Base-by-base conservation (phyloP, 2,888 invertebrate species). In the Tenthredo distinguenda region DNA sequence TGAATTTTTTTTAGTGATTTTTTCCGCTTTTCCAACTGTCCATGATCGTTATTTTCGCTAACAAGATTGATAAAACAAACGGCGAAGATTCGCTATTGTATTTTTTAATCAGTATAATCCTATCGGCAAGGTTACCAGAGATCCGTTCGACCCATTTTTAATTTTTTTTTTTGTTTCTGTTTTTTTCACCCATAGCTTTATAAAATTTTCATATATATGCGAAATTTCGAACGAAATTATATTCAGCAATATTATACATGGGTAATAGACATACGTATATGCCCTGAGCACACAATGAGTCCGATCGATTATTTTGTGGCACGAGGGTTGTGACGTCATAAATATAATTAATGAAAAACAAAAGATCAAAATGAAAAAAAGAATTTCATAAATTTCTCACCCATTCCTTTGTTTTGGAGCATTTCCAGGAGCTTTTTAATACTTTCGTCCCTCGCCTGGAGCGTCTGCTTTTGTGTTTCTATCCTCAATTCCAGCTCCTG, bases 391-490 rank as follows among this genome's bases (percentile, higher is more conserved):
- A 68, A 76, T 71, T 79, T 65, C 98, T 96, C 95, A 98, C 98
- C 98, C 96, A 98, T 97, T 94, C 98, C 98, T 95, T 98, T 99
- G 94, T 97, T 98, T 94, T 99, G 99, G 86, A 99, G 96, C 99
- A 99, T 99, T 95, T 99, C 99, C 92, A 99, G 95, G 91, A 99
- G 96, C 94, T 99, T 99, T 95, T 99, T 99, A 94, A 99, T 99
- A 94, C 99, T 99, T 93, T 99, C 99, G 94, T 99, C 99, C 91
- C 99, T 96, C 77, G 99, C 98, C 93, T 97, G 97, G 89, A 99
- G 95, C 74, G 99, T 99, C 95, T 99, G 99, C 94, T 99, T 99
- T 94, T 99, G 99, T 50, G 99, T 99, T 94, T 99, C 99, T 92
- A 99, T 98, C 91, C 99, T 96, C 92, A 99, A 95, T 94, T 99